These are phyloP conservation scores for Crypturellus tataupa DNA, from an alignment of 2,797 vertebrate species.

Conservation along the genomic window DNA sequence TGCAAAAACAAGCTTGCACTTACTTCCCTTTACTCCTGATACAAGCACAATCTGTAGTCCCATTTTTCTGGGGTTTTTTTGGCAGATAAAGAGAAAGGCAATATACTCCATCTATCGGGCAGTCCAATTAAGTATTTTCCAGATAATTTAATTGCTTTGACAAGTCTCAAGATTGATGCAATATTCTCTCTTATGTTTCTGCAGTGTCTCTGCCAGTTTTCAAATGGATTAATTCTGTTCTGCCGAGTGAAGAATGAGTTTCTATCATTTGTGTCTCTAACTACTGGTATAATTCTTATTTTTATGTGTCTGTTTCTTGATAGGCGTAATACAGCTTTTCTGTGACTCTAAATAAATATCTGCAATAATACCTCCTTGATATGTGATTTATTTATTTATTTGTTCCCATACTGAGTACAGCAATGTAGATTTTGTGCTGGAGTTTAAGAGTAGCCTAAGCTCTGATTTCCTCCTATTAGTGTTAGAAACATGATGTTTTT, in stretches of 20 bases:
- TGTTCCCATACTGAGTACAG: not conserved
- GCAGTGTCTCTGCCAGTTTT: slow-evolving; percentile 6
- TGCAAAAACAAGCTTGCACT: not conserved
- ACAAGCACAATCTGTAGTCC: not conserved
- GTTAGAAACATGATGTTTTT: slow-evolving; percentile 4
- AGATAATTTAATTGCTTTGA: slow-evolving; percentile 56
- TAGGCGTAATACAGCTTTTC: slow-evolving; percentile 25
- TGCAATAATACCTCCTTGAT: not conserved
- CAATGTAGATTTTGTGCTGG: slow-evolving; percentile 19
- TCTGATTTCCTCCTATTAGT: slow-evolving; percentile 25
- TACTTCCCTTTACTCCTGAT: not conserved
- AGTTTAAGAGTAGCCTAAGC: not conserved
- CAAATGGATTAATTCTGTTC: slow-evolving; percentile 20
- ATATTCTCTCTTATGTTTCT: slow-evolving; percentile 39
- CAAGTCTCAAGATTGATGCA: slow-evolving; percentile 20
- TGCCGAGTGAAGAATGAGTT: slow-evolving; percentile 7
- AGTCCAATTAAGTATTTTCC: slow-evolving; percentile 29
- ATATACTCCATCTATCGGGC: not conserved
- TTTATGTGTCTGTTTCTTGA: slow-evolving; percentile 3
- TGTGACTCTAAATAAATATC: slow-evolving; percentile 4
- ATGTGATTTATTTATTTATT: not conserved
- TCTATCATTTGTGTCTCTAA: slow-evolving; percentile 36
- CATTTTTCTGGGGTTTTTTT: not conserved
- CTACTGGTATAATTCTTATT: not conserved
- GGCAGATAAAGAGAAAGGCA: not conserved